Percentiles rank a stretch among this genome's conserved stretches.
Evolutionary conservation across 2,888 invertebrate species (phyloP).

Genomic region (Chloroclysta siterata): DNA sequence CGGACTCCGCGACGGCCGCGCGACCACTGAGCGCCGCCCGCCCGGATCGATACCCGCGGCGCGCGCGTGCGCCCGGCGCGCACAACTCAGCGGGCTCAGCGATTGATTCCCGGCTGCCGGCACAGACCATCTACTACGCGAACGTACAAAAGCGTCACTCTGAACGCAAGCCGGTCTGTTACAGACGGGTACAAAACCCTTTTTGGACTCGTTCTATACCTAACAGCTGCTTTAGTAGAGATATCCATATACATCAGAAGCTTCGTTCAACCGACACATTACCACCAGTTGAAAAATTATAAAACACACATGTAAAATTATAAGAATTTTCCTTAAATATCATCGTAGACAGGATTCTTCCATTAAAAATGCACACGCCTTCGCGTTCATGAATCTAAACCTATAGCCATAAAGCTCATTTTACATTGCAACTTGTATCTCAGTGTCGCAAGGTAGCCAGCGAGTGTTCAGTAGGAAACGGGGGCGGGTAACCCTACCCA

Average conservation of each 20-base stretch:
- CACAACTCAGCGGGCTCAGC: slow-evolving; percentile 62
- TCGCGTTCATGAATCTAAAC: neutral
- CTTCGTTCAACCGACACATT: no score
- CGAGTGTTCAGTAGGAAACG: slow-evolving; percentile 17
- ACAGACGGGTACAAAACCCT: neutral
- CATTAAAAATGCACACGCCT: neutral
- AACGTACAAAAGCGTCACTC: slow-evolving; percentile 2
- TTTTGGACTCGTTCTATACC: neutral
- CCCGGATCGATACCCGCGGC: slow-evolving; percentile 69
- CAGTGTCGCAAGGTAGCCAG: slow-evolving; percentile 9
- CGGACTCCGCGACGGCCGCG: slow-evolving; percentile 78
- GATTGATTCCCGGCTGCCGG: slow-evolving; percentile 55
- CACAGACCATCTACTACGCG: slow-evolving; percentile 9
- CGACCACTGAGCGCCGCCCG: slow-evolving; percentile 73
- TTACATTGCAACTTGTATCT: neutral
- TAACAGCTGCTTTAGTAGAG: neutral
- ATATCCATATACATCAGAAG: no score
- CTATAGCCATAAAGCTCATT: neutral
- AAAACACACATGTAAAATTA: neutral
- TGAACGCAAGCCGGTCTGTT: neutral
- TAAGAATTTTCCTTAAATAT: neutral
- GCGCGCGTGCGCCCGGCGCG: slow-evolving; percentile 59
- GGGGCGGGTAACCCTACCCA: slow-evolving; percentile 13
- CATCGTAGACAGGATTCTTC: neutral
- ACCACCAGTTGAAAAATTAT: no score